These are phyloP conservation scores for Istiophorus platypterus DNA, from an alignment of 2,113 vertebrate species.

Conservation along the genomic window DNA sequence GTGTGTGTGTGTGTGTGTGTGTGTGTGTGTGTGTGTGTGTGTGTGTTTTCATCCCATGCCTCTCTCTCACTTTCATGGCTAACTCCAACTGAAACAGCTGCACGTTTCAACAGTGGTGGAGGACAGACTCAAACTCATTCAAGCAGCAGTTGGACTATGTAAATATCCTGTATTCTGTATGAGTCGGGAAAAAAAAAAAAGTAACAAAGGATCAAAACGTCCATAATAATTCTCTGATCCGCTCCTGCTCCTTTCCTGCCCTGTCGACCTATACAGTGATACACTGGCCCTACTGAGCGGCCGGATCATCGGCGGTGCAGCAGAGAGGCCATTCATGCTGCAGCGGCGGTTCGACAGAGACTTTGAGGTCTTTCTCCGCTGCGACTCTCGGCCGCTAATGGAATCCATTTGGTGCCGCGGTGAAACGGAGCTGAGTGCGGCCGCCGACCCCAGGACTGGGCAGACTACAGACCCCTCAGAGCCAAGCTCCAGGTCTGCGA, in stretches of 20 bases:
- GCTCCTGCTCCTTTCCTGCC: neutral
- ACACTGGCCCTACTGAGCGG: neutral
- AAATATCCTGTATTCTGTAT: too few relatives aligned
- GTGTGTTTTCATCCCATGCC: constrained; percentile 7
- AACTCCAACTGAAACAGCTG: constrained; percentile 19
- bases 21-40: too few relatives aligned
- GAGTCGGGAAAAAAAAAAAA: too few relatives aligned
- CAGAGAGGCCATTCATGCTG: neutral
- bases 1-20: constrained; percentile 1
- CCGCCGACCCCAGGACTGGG: too few relatives aligned
- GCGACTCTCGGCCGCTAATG: neutral
- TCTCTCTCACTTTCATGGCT: neutral
- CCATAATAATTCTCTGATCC: neutral
- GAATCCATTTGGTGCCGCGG: neutral
- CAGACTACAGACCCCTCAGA: neutral
- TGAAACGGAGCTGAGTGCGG: neutral
- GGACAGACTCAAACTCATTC: neutral
- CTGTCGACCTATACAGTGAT: neutral
- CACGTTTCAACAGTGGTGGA: neutral
- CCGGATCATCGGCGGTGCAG: neutral
- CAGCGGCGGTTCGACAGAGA: neutral
- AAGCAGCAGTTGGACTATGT: neutral
- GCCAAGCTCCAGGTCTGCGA: neutral
- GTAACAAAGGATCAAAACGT: neutral
- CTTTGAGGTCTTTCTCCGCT: neutral